These are phyloP conservation scores for Nebria brevicollis DNA, from an alignment of 2,888 invertebrate genomes.

Conservation along the genomic window DNA sequence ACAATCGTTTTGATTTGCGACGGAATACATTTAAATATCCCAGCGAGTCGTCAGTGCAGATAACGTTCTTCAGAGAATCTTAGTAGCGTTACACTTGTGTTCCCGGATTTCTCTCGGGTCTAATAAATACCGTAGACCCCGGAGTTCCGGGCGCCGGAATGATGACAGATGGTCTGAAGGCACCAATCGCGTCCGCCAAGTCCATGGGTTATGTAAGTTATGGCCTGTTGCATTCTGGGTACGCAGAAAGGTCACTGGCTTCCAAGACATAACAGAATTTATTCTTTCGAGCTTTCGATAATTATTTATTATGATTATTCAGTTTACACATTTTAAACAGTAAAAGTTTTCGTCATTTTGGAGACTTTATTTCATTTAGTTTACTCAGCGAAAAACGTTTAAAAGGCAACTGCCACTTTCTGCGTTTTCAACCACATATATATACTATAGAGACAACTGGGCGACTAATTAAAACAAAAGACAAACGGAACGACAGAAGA, in stretches of 20 bases:
- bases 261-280: not conserved
- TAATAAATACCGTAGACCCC: constrained; percentile 43
- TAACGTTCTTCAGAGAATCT: not conserved
- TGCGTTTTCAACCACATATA: not conserved
- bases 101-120: constrained; percentile 26
- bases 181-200: constrained; percentile 21
- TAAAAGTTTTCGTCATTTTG: not conserved
- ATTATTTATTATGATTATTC: not conserved
- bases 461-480: constrained; percentile 39
- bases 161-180: constrained; percentile 32
- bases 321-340: not conserved
- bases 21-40: not conserved
- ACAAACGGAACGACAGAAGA: constrained; percentile 12
- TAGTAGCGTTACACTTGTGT: not conserved
- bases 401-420: not conserved
- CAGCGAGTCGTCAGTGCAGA: not conserved
- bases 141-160: constrained; percentile 40
- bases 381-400: not conserved
- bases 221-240: constrained; percentile 37
- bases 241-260: not conserved
- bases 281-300: not conserved
- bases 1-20: not conserved
- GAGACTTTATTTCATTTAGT: not conserved
- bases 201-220: constrained; percentile 24
- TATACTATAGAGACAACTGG: not conserved